Evolutionary conservation across 2,888 invertebrate genomes (phyloP), one percentile per base, ranked within the genome.

Genomic region (Arenicola marina): DNA sequence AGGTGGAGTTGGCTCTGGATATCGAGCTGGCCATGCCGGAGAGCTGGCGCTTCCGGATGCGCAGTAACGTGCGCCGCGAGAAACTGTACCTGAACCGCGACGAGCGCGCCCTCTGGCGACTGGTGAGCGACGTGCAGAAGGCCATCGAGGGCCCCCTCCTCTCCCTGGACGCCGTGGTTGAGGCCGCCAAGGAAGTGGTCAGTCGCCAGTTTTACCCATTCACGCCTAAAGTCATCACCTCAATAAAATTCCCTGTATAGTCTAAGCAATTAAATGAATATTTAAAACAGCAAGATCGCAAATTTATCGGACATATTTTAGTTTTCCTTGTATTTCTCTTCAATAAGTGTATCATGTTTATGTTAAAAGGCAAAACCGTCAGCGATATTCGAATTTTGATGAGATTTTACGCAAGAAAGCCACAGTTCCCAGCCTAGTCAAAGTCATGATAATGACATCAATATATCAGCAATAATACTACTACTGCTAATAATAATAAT

Each of bases 1-100:
- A 65, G 62, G 45, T 65, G 24, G 65, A 65, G 15, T 34, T 65
- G 31, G 62, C 65, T 2, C 32, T 65, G 26, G 59, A 58, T 28
- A 51, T 65, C 21, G 65, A 65, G 31, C n/a, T 62, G 33, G 57
- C 62, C 4, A n/a, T 65, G 46, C 65, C 65, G 4, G 18, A 46
- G 2, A 28, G 18, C 3, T n/a, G 38, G 15, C 58, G 56, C 4
- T 32, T 51, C 4, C 21, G 4, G 7, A 15, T 26, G 21, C 4
- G 33, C 4, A n/a, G 34, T 4, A 38, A n/a, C 33, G 56, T 56
- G 4, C 11, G 56, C 4, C 11, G 56, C 4, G 56, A 38, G 15
- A 11, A 26, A 4, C 7, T 56, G 15, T 56, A 56, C 26, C 21
- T 11, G 34, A 33, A n/a, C 21, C 11, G n/a, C 34, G 38, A 33